Evolutionary conservation across 35 echinoderm and acorn worm genomes (phyloP), one percentile per base, ranked within the genome.

Genomic region (Heliocidaris erythrogramma): DNA sequence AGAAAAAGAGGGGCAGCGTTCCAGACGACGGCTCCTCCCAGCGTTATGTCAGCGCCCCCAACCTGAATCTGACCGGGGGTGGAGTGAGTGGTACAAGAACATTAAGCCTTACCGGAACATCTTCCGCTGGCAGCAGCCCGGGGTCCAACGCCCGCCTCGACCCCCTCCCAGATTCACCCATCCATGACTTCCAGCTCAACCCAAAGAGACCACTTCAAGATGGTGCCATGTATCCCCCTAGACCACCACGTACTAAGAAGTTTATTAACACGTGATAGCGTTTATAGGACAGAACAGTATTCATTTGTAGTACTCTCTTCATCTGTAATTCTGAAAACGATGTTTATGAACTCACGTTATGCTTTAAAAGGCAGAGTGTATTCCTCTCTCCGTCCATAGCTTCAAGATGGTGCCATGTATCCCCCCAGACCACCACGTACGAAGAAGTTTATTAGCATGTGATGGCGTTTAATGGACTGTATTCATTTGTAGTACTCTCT

Each of bases 171-270:
- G 95, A 97, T 60, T 99, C 98, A 59, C 98, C 98, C 65, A 95
- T 97, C 31, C 98, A 99, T 86, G 98, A 99, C 94, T 93, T 97
- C 49, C 93, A 97, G 49, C 95, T 99, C 31, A 99, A 99, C 29
- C 98, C 98, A 21, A 98, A 97, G 60, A 96, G 89, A 91, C 97
- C 97, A 27, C 91, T 98, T n/a, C 95, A 95, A 32, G 96, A 95
- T 16, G 65, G 65, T 78, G 48, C 2, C 0, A 5, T 85, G 30
- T 71, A 48, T 24, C 50, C 35, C 9, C 94, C 96, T 60, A 61
- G 84, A 31, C 94, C 85, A 30, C 94, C 90, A 10, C 95, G 93
- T 5, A 95, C 93, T 0, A 97, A 97, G 69, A 96, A 95, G 86
- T 97, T 97, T 48, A 94, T 97, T 16, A 97, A 96, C 92, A 95